Base-by-base conservation (phyloP, 2,113 vertebrate species). In the Xyliphius kryptos region DNA sequence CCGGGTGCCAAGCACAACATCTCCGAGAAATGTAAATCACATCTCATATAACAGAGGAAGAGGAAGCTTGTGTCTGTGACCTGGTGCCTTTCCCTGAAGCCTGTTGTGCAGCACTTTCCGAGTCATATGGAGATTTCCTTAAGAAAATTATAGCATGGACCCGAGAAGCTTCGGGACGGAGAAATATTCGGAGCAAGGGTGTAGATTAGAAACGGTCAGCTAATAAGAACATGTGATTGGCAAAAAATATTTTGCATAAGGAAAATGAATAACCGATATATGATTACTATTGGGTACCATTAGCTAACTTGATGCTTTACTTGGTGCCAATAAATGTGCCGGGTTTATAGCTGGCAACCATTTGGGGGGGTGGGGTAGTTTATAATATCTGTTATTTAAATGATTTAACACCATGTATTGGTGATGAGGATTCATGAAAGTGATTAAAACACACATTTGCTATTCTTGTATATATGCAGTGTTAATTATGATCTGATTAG, bases 1-100 rank as follows among this genome's bases (percentile, higher is more conserved):
- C 62, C 22, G 4, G 15, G 32, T 56, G 71, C 65, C 76, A 71
- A 73, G 50, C 40, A 56, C 61, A 70, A 73, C 68, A 77, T 46
- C 50, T 40, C n/a, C 11, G 61, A 16, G 40, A 40, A 59, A 73
- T 61, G 67, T 69, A 66, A 73, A 73, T 73, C 49, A 26, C 37
- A 20, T 40, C 40, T 22, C 12, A 8, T 3, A 13, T 56, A 38
- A 75, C 66, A 57, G 53, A 56, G 19, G 22, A 20, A 69, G n/a
- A n/a, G n/a, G n/a, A n/a, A n/a, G n/a, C n/a, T n/a, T 48, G 57
- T 66, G 64, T 57, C 60, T 59, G n/a, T n/a, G n/a, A n/a, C n/a
- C n/a, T n/a, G n/a, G n/a, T n/a, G n/a, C n/a, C n/a, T n/a, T 53
- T 49, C 54, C 67, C 63, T 66, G 46, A 64, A 62, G 26, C 41